These are phyloP conservation scores for Chrysolina americana DNA, from an alignment of 2,888 invertebrate species.

Conservation along the genomic window DNA sequence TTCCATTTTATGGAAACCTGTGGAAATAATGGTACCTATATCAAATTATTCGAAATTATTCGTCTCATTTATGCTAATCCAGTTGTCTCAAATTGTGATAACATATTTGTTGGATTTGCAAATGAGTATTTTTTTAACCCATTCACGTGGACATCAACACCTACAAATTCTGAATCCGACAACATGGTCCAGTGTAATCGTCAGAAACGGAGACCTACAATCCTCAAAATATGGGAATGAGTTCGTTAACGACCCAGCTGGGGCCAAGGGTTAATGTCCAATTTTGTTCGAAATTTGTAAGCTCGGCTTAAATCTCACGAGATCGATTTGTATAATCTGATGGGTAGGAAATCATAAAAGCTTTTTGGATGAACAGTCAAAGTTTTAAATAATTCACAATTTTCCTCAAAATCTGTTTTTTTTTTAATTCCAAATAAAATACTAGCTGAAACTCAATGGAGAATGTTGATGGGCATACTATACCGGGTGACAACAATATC, in stretches of 20 bases:
- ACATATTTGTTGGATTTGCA: too few species aligned
- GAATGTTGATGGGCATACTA: too few species aligned
- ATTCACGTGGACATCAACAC: neutral
- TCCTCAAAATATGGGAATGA: constrained; percentile 11
- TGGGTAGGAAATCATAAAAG: neutral
- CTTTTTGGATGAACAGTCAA: neutral
- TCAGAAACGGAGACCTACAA: neutral
- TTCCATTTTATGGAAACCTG: too few species aligned
- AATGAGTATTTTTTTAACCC: too few species aligned
- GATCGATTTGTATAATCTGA: neutral
- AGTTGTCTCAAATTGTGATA: too few species aligned
- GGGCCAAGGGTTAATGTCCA: constrained; percentile 9
- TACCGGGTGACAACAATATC: too few species aligned
- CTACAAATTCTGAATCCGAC: neutral
- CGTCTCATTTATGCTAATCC: too few species aligned
- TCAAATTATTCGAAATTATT: too few species aligned
- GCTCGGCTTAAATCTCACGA: neutral
- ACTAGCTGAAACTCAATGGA: too few species aligned
- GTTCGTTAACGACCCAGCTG: neutral
- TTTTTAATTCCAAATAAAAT: too few species aligned
- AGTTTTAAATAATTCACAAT: neutral
- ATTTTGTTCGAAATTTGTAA: neutral
- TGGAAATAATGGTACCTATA: too few species aligned
- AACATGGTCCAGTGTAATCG: neutral
- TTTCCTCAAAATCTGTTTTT: neutral